Base-by-base conservation (phyloP, 2,888 invertebrate genomes). In the Thymelicus sylvestris region DNA sequence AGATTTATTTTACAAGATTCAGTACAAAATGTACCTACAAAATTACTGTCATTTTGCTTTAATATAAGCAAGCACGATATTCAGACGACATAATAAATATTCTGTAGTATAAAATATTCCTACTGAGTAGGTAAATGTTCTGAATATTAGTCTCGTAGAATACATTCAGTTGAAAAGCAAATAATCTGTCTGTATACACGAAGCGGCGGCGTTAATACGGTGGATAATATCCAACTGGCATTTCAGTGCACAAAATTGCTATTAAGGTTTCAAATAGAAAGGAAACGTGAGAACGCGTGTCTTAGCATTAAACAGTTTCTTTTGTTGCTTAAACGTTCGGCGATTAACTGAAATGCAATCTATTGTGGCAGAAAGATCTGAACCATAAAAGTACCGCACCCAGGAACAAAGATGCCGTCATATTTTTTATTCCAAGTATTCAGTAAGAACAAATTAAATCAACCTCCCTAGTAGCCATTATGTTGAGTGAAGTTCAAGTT, bases 301-400 rank as follows among this genome's bases (percentile, higher is more conserved):
- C 84, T 80, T 78, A 83, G 90, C 90, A 93, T 92, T 87, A 91
- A 92, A 86, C 85, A 90, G 88, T 85, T 87, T 83, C 90, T 88
- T 91, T 92, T 90, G 92, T 91, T 86, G 79, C 81, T 85, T 83
- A 87, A 89, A 86, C 84, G 85, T 83, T 81, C 74, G 75, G 82
- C 84, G 86, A 89, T 89, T 86, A 88, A 83, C 82, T 82, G 79
- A 78, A 83, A 86, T 82, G 84, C 77, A 81, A 78, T 74, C 76
- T 78, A 87, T 88, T 88, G 86, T 87, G 82, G 82, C 75, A 77
- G 78, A 80, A 80, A 79, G 79, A 78, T 68, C 74, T 66, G 73
- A 73, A 71, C 79, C 77, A 79, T 81, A 81, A 80, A 81, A 83
- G 81, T 78, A 76, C 78, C 74, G 67, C 77, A 73, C 72, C 73